These are phyloP conservation scores for Xerus inauris DNA, from an alignment of 2,113 vertebrate species.

Conservation along the genomic window DNA sequence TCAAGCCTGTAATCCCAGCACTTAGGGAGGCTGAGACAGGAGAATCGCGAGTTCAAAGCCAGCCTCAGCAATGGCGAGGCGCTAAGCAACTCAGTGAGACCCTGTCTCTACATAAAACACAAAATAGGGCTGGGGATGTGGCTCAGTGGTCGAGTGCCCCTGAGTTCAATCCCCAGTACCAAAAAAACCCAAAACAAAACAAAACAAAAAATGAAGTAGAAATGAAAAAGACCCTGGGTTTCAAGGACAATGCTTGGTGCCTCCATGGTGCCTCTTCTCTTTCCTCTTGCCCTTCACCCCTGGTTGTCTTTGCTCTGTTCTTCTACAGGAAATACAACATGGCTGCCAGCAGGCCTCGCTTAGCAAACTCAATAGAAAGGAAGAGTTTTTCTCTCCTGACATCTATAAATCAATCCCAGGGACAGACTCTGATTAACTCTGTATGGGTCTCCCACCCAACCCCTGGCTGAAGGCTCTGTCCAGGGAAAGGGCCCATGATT, in stretches of 20 bases:
- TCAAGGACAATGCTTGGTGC: background rate
- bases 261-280: background rate
- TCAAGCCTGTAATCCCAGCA: no score
- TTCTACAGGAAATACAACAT: background rate
- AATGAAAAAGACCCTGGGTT: rapidly evolving
- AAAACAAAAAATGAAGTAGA: background rate
- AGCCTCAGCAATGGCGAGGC: no score
- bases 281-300: background rate
- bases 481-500: background rate
- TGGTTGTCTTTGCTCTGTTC: background rate
- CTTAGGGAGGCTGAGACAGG: no score
- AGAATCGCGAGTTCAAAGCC: no score
- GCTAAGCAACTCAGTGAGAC: no score
- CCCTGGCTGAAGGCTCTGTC: background rate
- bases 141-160: no score
- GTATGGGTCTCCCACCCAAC: background rate
- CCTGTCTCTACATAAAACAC: no score
- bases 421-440: background rate
- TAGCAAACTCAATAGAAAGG: background rate
- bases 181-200: no score
- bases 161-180: no score
- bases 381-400: background rate
- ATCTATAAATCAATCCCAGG: background rate
- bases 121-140: no score
- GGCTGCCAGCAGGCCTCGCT: background rate